Evolutionary conservation across 2,113 vertebrate genomes (phyloP).

Genomic region (Mobula hypostoma): DNA sequence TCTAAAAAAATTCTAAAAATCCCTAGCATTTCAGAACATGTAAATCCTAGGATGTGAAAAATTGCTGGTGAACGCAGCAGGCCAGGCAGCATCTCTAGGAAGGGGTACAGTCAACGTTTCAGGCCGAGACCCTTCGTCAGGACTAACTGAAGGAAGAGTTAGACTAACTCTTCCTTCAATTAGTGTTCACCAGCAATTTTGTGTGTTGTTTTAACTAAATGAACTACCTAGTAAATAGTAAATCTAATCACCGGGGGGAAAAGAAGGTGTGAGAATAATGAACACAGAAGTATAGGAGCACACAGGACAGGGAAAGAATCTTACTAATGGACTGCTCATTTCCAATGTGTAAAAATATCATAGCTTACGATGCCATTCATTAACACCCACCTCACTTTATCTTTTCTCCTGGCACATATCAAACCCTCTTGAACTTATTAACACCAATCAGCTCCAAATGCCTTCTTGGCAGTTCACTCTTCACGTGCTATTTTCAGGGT

Average conservation of each 20-base stretch:
- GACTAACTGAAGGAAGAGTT: too few species aligned
- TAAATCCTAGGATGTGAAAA: background rate
- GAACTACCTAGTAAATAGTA: background rate
- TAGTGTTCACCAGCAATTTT: too few species aligned
- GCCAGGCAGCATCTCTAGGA: too few species aligned
- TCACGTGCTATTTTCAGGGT: too few species aligned
- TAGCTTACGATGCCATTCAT: background rate
- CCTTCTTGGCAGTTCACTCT: background rate
- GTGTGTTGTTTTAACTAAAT: background rate
- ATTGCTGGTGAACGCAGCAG: too few species aligned
- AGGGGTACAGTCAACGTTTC: too few species aligned
- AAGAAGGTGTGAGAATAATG: background rate
- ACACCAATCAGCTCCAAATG: background rate
- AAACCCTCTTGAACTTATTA: background rate
- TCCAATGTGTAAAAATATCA: background rate
- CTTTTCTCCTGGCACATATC: background rate
- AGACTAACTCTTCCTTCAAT: too few species aligned
- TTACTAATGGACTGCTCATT: background rate
- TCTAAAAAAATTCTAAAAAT: background rate
- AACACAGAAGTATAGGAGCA: background rate
- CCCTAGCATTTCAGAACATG: background rate
- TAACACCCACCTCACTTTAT: background rate
- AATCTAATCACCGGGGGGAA: background rate
- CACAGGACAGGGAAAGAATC: background rate
- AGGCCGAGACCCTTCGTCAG: too few species aligned